Conservation (phyloP, 1,140 invertebrate species). For the Himalopsyche phryganea region DNA sequence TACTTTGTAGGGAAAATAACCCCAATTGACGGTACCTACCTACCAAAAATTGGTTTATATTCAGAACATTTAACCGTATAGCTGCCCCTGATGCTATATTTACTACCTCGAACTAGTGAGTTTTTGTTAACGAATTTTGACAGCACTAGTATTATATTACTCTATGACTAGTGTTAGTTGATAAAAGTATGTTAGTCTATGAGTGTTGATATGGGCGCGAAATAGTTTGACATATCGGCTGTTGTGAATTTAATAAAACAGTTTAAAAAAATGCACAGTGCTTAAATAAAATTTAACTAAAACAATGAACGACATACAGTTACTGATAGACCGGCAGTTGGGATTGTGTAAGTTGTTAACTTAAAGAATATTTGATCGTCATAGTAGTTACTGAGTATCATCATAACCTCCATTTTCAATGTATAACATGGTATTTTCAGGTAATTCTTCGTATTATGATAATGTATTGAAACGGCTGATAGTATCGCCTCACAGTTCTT, state of each 20-base stretch:
- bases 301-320: conserved; percentile 37
- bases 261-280: neutral
- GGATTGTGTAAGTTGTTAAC: conserved; percentile 43
- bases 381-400: neutral
- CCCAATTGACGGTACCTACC: too few species aligned
- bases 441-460: conserved; percentile 49
- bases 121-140: too few species aligned
- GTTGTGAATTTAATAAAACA: neutral
- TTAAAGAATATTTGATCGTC: conserved; percentile 10
- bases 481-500: conserved; percentile 52
- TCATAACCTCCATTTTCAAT: neutral
- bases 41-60: too few species aligned
- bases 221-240: neutral
- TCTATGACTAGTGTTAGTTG: too few species aligned
- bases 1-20: too few species aligned
- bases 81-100: too few species aligned
- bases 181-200: too few species aligned
- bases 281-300: neutral
- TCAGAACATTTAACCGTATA: too few species aligned
- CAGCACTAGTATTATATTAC: too few species aligned
- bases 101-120: too few species aligned
- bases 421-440: conserved; percentile 36
- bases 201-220: neutral
- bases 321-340: conserved; percentile 48
- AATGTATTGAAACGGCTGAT: conserved; percentile 47